Conservation (phyloP, 2,888 invertebrate species). For the Lamellibrachia satsuma region DNA sequence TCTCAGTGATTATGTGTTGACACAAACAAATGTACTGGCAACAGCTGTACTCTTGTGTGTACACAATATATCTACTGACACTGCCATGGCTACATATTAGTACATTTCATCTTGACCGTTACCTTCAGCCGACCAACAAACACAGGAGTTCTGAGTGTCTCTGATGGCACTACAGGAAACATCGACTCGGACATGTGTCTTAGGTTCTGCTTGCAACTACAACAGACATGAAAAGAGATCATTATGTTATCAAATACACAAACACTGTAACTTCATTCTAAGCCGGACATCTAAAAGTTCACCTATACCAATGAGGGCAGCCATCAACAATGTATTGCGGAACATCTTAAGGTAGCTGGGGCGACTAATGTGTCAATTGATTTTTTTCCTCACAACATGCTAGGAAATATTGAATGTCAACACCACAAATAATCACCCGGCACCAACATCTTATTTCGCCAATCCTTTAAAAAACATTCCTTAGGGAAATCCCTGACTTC, state of each 20-base stretch:
- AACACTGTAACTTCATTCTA: not conserved
- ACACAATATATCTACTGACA: not conserved
- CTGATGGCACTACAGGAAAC: conserved; percentile 61
- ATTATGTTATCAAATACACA: conserved; percentile 40
- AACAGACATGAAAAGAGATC: not conserved
- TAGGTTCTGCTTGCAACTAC: conserved; percentile 51
- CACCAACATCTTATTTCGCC: too few species aligned
- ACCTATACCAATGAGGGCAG: not conserved
- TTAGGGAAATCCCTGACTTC: too few species aligned
- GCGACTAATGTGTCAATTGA: too few species aligned
- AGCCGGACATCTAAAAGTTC: not conserved
- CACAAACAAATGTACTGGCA: not conserved
- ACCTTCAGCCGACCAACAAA: conserved; percentile 30
- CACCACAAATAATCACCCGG: too few species aligned
- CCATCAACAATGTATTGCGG: not conserved
- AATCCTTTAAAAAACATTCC: too few species aligned
- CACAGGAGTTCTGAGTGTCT: conserved; percentile 53
- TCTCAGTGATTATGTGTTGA: too few species aligned
- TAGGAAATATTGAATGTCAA: too few species aligned
- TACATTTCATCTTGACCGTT: not conserved
- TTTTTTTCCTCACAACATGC: too few species aligned
- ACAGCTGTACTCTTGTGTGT: not conserved
- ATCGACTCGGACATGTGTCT: conserved; percentile 62
- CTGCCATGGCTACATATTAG: not conserved
- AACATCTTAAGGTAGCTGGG: not conserved